Evolutionary conservation across 2,888 invertebrate genomes (phyloP).

Genomic region (Parnassius orleans): DNA sequence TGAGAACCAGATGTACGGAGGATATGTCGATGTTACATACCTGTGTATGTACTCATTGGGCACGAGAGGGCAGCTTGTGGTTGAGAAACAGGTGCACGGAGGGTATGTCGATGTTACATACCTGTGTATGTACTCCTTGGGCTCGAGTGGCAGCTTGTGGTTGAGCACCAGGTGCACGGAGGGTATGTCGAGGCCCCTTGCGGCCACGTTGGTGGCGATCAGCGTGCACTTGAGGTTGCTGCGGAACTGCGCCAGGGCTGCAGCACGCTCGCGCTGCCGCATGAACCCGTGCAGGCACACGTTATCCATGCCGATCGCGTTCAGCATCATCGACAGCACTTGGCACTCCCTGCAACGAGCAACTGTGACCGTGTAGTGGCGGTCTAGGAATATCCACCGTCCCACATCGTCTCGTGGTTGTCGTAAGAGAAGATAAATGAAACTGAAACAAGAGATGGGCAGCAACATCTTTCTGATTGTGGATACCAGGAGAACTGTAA

Average conservation of each 20-base stretch:
- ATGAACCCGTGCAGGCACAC: constrained; percentile 97
- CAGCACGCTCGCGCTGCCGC: constrained; percentile 91
- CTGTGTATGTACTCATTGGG: not conserved
- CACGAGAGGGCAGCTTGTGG: constrained; percentile 91
- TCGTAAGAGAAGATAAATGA: no score
- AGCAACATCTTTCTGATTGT: no score
- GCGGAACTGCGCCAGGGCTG: constrained; percentile 93
- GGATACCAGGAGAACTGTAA: no score
- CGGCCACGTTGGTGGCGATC: constrained; percentile 98
- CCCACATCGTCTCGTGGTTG: no score
- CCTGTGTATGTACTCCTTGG: constrained; percentile 96
- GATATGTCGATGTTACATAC: constrained; percentile 89
- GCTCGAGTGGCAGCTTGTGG: constrained; percentile 93
- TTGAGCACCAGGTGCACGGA: constrained; percentile 97
- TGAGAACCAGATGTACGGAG: constrained; percentile 95
- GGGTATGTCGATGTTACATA: constrained; percentile 90
- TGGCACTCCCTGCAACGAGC: constrained; percentile 87
- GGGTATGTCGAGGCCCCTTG: constrained; percentile 97
- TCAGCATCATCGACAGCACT: constrained; percentile 92
- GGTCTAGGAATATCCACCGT: no score
- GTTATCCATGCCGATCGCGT: constrained; percentile 93
- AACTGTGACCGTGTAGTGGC: no score
- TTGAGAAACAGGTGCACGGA: constrained; percentile 97
- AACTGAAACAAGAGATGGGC: no score
- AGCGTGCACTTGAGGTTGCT: constrained; percentile 93